Percentiles rank a stretch among this genome's conserved stretches.
Evolutionary conservation across 2,797 vertebrate species (phyloP).

Genomic region (Erethizon dorsatum): DNA sequence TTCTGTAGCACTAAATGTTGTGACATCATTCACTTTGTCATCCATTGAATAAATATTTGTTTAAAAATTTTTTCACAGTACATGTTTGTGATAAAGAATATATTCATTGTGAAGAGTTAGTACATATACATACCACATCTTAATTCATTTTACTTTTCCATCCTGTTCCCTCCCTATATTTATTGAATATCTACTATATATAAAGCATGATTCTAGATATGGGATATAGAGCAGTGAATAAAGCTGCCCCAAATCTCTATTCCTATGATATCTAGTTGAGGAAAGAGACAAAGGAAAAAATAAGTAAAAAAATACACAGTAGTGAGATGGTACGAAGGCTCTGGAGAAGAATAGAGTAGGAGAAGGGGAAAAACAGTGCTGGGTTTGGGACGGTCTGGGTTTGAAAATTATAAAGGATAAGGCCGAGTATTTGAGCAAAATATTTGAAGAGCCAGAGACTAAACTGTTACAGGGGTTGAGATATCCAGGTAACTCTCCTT

Average conservation of each 20-base stretch:
- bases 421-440: neutral
- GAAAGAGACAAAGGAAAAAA: neutral
- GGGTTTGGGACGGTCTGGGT: neutral
- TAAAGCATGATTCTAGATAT: neutral
- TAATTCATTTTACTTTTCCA: neutral
- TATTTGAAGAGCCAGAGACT: neutral
- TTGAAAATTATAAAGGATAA: neutral
- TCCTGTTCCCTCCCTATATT: neutral
- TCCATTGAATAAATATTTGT: neutral
- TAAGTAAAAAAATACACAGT: neutral
- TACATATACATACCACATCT: neutral
- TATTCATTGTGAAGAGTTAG: neutral
- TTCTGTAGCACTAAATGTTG: neutral
- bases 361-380: neutral
- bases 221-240: neutral
- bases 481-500: neutral
- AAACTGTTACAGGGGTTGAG: neutral
- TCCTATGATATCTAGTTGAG: neutral
- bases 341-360: neutral
- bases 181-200: neutral
- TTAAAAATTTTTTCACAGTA: neutral
- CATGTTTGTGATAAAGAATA: neutral
- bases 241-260: neutral
- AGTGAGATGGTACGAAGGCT: neutral
- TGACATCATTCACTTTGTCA: neutral